Conservation (phyloP, 2,888 invertebrate genomes). For the Theretra japonica region DNA sequence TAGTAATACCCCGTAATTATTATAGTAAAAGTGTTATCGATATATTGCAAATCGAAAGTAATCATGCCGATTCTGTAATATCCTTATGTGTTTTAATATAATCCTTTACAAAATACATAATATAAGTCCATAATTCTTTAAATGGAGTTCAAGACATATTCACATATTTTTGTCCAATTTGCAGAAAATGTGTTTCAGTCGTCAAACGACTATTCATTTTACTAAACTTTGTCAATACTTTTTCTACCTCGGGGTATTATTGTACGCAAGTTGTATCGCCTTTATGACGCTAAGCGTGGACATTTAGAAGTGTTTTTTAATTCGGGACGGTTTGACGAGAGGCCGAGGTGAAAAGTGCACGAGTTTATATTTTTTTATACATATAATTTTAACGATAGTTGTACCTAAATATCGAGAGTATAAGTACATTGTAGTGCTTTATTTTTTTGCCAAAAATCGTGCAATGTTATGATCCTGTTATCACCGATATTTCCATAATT, state of each 20-base stretch:
- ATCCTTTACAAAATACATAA: not conserved
- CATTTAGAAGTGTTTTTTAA: not conserved
- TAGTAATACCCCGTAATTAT: not conserved
- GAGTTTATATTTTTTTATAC: conserved; percentile 26
- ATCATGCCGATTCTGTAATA: not conserved
- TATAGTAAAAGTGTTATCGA: not conserved
- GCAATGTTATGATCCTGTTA: conserved; percentile 30
- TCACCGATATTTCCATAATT: conserved; percentile 29
- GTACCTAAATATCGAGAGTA: conserved; percentile 9
- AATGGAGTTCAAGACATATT: not conserved
- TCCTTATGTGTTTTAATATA: not conserved
- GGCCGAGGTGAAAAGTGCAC: conserved; percentile 10
- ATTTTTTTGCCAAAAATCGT: conserved; percentile 30
- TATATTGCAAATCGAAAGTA: not conserved
- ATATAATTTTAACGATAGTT: conserved; percentile 24
- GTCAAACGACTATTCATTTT: conserved; percentile 11
- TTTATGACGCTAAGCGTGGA: conserved; percentile 12
- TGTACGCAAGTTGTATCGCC: not conserved
- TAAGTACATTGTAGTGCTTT: conserved; percentile 20
- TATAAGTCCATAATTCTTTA: not conserved
- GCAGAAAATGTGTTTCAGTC: not conserved
- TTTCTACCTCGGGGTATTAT: conserved; percentile 5
- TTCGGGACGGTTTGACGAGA: not conserved
- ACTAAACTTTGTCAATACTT: not conserved
- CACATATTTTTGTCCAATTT: not conserved